Evolutionary conservation across 2,113 vertebrate species (phyloP), one percentile per base, ranked within the genome.

Genomic region (Epinephelus cyanopodus): DNA sequence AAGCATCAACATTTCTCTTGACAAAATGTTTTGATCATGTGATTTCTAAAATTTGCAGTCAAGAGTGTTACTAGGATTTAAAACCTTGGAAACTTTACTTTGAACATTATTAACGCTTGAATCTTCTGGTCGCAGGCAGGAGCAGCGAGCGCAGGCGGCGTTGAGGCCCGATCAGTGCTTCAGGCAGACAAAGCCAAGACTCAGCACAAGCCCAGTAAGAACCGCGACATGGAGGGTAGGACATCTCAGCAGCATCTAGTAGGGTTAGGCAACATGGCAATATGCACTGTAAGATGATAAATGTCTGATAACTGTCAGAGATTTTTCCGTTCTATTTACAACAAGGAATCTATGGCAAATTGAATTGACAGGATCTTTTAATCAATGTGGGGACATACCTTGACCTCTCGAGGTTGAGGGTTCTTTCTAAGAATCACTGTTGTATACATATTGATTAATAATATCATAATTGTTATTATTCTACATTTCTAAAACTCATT

Each of bases 171-270:
- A 37, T 52, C 74, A 5, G 77, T n/a, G 0, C 37, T 4, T 12
- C 77, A 81, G 54, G 47, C 27, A 0, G 84, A 90, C 63, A 15
- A 68, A 83, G 14, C 33, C 27, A 89, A 69, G 86, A 47, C 65
- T 66, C 85, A 86, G 17, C 79, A 75, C 75, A 91, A 86, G 87
- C 84, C 90, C 86, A 90, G 82, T 88, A 94, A 93, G 92, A 93
- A 91, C 85, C 90, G 64, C 50, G 94, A 94, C 56, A 91, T 95
- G 52, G 93, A 95, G 15, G 94, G 93, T 95, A 94, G 72, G 93
- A 77, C 25, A 73, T 70, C 52, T 74, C 23, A 45, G 68, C 61
- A 75, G 50, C 39, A 58, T 50, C 19, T 29, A 58, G 68, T 19
- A 54, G 53, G 56, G 62, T 47, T 61, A 39, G 54, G 33, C 7